phyloP scores from a whole-genome alignment of 1,140 invertebrate species.

The Telenomus remus region DNA sequence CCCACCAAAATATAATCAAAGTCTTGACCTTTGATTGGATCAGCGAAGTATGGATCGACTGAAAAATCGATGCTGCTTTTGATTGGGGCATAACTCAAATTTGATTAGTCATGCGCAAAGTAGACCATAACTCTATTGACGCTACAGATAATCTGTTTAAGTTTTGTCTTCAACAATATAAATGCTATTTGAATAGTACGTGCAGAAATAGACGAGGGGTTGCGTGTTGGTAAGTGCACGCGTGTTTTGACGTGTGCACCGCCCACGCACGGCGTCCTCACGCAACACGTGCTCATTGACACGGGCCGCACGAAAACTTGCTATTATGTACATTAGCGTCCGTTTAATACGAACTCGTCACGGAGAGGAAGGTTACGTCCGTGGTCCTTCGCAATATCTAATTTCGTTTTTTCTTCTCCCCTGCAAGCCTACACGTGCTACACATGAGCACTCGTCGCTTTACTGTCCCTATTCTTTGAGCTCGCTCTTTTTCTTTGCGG shows the following conservation, averaged over 20 bases:
- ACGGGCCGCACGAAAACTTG: constrained; percentile 64
- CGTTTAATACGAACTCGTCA: constrained; percentile 63
- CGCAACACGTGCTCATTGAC: constrained; percentile 61
- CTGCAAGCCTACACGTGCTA: constrained; percentile 29
- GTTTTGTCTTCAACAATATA: constrained; percentile 26
- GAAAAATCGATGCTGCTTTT: constrained; percentile 7
- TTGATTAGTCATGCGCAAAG: constrained; percentile 23
- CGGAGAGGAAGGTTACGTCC: constrained; percentile 18
- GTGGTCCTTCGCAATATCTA: constrained; percentile 58
- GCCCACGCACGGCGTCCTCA: constrained; percentile 68
- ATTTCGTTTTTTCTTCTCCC: constrained; percentile 57
- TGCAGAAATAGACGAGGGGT: constrained; percentile 47
- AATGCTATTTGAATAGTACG: constrained; percentile 35
- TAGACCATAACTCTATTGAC: constrained; percentile 22
- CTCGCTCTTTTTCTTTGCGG: constrained; percentile 30
- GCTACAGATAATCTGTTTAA: constrained; percentile 36
- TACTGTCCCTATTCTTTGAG: constrained; percentile 3
- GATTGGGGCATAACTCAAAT: constrained; percentile 36
- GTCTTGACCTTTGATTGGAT: constrained; percentile 22
- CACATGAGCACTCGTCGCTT: constrained; percentile 19
- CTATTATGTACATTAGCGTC: constrained; percentile 73
- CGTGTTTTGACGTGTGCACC: constrained; percentile 70
- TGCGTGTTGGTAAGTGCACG: constrained; percentile 42
- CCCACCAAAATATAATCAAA: constrained; percentile 8
- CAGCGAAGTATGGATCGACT: background rate